Conservation (phyloP, 2,113 vertebrate species). For the Cinclus mexicanus region DNA sequence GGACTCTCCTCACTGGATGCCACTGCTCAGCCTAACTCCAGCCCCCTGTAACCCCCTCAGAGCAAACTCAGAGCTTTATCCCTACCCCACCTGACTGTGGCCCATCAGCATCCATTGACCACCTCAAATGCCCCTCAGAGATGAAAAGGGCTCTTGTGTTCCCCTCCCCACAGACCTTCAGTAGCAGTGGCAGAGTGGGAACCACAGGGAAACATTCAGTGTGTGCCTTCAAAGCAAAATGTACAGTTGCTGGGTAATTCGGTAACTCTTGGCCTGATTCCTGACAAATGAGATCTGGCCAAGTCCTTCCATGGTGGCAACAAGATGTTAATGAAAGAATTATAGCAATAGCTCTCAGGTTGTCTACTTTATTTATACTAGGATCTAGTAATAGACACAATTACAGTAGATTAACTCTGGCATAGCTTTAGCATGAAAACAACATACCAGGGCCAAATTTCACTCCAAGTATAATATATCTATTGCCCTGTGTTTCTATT, state of each 20-base stretch:
- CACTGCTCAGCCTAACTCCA: background rate
- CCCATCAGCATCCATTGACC: background rate
- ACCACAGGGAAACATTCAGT: background rate
- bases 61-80: background rate
- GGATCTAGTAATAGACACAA: background rate
- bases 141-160: background rate
- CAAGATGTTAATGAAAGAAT: slow-evolving; percentile 2
- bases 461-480: slow-evolving; percentile 15
- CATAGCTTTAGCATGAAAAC: background rate
- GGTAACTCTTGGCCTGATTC: background rate
- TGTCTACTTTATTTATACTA: slow-evolving; percentile 28
- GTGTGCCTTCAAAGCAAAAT: background rate
- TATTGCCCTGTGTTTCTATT: background rate
- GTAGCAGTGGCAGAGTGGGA: background rate
- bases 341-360: slow-evolving; percentile 8
- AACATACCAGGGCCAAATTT: background rate
- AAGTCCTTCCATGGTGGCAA: background rate
- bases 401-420: slow-evolving; percentile 33
- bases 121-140: background rate
- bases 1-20: background rate
- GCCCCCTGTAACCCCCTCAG: accelerated
- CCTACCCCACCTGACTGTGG: background rate
- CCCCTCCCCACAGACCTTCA: background rate
- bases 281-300: background rate
- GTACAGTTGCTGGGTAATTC: slow-evolving; percentile 2